Conservation (phyloP, 2,888 invertebrate species). For the Drosophila mercatorum region DNA sequence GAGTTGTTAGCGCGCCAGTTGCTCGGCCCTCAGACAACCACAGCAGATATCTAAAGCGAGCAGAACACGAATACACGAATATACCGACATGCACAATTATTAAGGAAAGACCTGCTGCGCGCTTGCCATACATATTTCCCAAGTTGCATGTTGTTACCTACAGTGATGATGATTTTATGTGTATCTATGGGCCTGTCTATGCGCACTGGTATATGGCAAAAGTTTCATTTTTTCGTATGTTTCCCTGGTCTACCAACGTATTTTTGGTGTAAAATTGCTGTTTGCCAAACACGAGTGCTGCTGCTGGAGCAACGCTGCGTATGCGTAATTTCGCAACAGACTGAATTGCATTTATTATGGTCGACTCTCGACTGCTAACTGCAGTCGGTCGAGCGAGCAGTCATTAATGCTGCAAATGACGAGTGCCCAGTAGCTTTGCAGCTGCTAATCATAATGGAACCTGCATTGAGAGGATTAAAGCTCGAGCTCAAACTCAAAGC, state of each 20-base stretch:
- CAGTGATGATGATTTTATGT: conserved; percentile 37
- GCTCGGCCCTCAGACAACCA: conserved; percentile 32
- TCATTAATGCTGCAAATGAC: conserved; percentile 6
- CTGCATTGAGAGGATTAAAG: background rate
- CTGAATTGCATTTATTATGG: conserved; percentile 1
- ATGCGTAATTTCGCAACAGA: conserved; percentile 45
- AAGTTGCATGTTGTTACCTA: conserved; percentile 56
- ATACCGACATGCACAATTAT: conserved; percentile 13
- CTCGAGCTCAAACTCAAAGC: background rate
- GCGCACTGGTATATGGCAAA: conserved; percentile 2
- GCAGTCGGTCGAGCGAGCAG: background rate
- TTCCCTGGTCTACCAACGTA: conserved; percentile 21
- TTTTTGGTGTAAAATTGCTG: conserved; percentile 31
- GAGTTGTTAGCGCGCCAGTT: conserved; percentile 58
- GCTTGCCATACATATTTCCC: conserved; percentile 56
- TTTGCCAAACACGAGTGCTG: conserved; percentile 3
- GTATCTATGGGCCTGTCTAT: conserved; percentile 11
- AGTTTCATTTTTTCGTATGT: conserved; percentile 12
- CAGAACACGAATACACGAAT: conserved; percentile 23
- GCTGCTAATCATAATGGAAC: background rate
- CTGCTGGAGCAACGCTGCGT: conserved; percentile 45
- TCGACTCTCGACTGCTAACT: conserved; percentile 12
- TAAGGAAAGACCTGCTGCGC: conserved; percentile 2
- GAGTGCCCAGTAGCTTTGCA: background rate
- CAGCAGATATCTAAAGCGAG: conserved; percentile 45